These are phyloP conservation scores for Stigmatopora nigra DNA, from an alignment of 2,113 vertebrate species.

Conservation along the genomic window DNA sequence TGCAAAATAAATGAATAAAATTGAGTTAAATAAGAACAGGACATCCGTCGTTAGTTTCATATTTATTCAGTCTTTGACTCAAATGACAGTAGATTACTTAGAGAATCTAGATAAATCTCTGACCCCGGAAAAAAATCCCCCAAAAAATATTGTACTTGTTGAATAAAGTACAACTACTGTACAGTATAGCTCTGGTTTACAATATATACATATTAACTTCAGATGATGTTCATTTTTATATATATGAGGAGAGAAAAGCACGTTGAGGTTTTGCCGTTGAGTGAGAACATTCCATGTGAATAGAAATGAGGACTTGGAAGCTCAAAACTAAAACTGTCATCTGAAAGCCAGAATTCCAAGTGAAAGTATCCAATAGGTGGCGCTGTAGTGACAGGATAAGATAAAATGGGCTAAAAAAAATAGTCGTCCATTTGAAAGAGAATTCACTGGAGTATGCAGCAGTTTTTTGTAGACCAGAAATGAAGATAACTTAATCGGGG, in stretches of 20 bases:
- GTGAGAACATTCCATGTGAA: slow-evolving; percentile 51
- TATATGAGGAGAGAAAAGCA: slow-evolving; percentile 43
- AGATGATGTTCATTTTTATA: slow-evolving; percentile 49
- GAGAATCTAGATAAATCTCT: slow-evolving; percentile 67
- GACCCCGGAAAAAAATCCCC: slow-evolving; percentile 48
- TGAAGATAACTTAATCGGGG: neutral
- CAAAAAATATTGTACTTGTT: slow-evolving; percentile 62
- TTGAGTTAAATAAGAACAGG: neutral
- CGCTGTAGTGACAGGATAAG: neutral
- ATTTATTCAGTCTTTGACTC: slow-evolving; percentile 61
- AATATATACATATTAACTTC: slow-evolving; percentile 63
- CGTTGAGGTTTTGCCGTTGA: slow-evolving; percentile 44
- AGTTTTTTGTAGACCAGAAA: neutral
- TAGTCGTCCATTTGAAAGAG: neutral
- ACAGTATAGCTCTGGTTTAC: slow-evolving; percentile 58
- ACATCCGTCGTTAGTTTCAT: slow-evolving; percentile 61
- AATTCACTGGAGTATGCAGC: neutral
- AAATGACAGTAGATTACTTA: slow-evolving; percentile 57
- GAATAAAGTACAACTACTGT: slow-evolving; percentile 47
- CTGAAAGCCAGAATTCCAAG: neutral
- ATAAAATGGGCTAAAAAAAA: neutral
- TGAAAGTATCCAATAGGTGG: neutral
- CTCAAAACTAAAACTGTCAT: neutral
- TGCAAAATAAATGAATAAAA: neutral
- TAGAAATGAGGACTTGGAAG: slow-evolving; percentile 38